These are phyloP conservation scores for Otocyon megalotis DNA, from an alignment of 2,113 vertebrate species.

Conservation along the genomic window DNA sequence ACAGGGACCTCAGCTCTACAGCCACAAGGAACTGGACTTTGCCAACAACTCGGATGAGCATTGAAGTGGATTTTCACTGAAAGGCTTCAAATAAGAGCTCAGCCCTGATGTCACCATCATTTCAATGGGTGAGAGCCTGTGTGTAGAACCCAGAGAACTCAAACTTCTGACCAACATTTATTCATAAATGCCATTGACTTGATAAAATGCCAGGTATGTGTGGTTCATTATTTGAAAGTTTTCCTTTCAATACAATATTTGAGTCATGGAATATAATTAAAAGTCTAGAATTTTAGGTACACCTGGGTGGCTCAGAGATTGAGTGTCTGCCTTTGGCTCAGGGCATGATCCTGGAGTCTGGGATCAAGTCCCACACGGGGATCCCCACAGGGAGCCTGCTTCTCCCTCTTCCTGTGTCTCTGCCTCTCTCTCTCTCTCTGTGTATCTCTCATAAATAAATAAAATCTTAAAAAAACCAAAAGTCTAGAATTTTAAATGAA, in stretches of 20 bases:
- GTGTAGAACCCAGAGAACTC: neutral
- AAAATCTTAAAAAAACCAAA: neutral
- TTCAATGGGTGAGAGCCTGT: neutral
- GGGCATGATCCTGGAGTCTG: too few species aligned
- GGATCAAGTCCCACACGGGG: too few species aligned
- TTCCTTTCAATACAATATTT: constrained; percentile 28
- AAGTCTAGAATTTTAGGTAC: constrained; percentile 50
- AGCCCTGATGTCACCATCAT: neutral
- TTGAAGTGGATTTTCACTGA: neutral
- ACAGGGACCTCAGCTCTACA: neutral
- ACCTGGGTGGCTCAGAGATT: too few species aligned
- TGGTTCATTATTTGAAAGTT: constrained; percentile 54
- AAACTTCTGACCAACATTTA: neutral
- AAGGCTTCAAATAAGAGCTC: neutral
- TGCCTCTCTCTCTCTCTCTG: too few species aligned
- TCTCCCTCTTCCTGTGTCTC: too few species aligned
- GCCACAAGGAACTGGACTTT: neutral
- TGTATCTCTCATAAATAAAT: too few species aligned
- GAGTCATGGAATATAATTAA: constrained; percentile 47
- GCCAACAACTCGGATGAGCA: neutral
- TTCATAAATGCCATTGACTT: neutral
- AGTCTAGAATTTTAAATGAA: constrained; percentile 60
- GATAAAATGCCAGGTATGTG: neutral
- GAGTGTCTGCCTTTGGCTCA: too few species aligned
- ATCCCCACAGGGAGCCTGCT: too few species aligned